Evolutionary conservation across 2,797 vertebrate genomes (phyloP).

Genomic region (Gallinago nigripennis): DNA sequence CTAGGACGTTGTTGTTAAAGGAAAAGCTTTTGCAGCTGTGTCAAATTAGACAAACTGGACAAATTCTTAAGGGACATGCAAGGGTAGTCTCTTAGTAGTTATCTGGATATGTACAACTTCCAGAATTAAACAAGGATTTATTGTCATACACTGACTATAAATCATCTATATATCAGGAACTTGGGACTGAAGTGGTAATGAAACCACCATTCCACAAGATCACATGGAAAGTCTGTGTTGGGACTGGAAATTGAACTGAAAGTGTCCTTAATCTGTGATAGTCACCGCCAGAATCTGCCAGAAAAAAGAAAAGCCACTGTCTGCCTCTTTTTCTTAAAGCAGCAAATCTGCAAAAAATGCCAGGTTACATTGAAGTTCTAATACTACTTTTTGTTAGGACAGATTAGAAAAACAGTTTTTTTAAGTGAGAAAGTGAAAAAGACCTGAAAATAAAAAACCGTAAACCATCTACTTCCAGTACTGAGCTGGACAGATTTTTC

Average conservation of each 20-base stretch:
- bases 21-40: neutral
- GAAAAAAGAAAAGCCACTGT: neutral
- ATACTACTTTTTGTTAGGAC: neutral
- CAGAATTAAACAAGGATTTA: neutral
- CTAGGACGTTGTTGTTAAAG: neutral
- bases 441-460: neutral
- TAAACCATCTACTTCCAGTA: neutral
- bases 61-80: neutral
- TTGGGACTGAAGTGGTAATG: neutral
- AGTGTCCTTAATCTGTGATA: neutral
- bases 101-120: neutral
- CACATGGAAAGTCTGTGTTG: neutral
- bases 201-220: neutral
- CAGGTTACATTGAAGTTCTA: neutral
- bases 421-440: neutral
- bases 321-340: neutral
- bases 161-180: neutral
- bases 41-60: neutral
- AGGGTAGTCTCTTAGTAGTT: neutral
- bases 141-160: neutral
- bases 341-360: neutral
- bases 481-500: neutral
- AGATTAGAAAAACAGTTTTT: neutral
- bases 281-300: neutral
- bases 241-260: neutral